Base-by-base conservation (phyloP, 1,140 invertebrate species). In the Drosophila navojoa region DNA sequence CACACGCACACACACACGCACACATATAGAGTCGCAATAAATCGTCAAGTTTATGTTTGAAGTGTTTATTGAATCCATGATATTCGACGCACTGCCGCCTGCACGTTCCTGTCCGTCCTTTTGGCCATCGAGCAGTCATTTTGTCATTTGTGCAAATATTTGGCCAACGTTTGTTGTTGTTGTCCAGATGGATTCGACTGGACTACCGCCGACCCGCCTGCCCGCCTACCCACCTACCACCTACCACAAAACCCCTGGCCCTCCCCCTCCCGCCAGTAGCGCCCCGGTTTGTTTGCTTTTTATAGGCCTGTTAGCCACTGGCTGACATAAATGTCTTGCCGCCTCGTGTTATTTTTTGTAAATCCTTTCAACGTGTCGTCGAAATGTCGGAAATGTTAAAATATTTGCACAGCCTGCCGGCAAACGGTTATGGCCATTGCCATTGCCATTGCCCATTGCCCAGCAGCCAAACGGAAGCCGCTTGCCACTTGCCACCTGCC, bases 31-130 rank as follows among this genome's bases (percentile, higher is more conserved):
- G 69, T 73, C 74, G 82, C 87, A 80, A 87, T 87, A 87, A 87
- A 87, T 89, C 79, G 84, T 82, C 76, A 87, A 84, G 79, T 89
- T 82, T 77, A 89, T 89, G 84, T 89, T 87, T 87, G 77, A 89
- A 89, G 84, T 89, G 84, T 89, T 89, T 89, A 89, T 89, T 89
- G 84, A 89, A 89, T 89, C 84, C 84, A 78, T 75, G 84, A 86
- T 86, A 86, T 86, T 89, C 86, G 82, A 85, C 81, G 75, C 74
- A 75, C 52, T 68, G 64, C 49, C 45, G 69, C 54, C 50, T 32
- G 54, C 44, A 68, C 70, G 70, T 68, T 72, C 49, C 45, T 10
- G 5, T 4, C 5, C 42, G 42, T 45, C 42, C 42, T 45, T 19
- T 45, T n/a, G 45, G 42, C 53, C 45, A 45, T 32, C 62, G 54